Evolutionary conservation across 2,888 invertebrate species (phyloP).

Genomic region (Clistopyga incitator): DNA sequence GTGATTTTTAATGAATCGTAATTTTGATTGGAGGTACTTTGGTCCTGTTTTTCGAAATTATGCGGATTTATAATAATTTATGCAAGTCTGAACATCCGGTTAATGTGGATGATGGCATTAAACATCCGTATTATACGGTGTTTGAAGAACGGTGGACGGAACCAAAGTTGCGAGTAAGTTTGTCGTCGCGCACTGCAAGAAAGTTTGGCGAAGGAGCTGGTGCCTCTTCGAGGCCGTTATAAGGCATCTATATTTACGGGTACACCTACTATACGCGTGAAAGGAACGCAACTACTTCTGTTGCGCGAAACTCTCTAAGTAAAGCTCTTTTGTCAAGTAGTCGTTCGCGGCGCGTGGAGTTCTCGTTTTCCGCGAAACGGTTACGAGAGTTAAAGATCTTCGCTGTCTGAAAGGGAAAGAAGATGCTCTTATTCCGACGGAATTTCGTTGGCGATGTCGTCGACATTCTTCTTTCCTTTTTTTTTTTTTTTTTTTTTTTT

Average conservation of each 20-base stretch:
- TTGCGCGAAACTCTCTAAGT: constrained; percentile 4
- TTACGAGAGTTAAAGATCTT: constrained; percentile 16
- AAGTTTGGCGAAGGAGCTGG: constrained; percentile 30
- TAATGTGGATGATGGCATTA: constrained; percentile 2
- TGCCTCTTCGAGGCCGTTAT: constrained; percentile 23
- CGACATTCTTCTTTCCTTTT: constrained; percentile 3
- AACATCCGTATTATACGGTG: constrained; percentile 6
- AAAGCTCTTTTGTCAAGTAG: constrained; percentile 22
- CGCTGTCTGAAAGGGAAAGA: not conserved
- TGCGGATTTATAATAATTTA: no score
- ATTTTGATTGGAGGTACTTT: no score
- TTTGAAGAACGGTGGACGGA: constrained; percentile 9
- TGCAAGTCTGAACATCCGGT: not conserved
- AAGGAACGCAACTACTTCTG: constrained; percentile 27
- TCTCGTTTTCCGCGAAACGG: constrained; percentile 1
- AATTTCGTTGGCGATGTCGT: not conserved
- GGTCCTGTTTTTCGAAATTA: no score
- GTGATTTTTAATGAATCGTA: no score
- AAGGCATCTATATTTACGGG: constrained; percentile 14
- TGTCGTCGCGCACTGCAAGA: constrained; percentile 14
- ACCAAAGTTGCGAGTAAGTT: constrained; percentile 28
- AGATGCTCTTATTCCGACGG: not conserved
- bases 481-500: not conserved
- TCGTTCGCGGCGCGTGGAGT: constrained; percentile 4
- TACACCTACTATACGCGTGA: constrained; percentile 15